Base-by-base conservation (phyloP, 2,797 vertebrate species). In the Characodon lateralis region DNA sequence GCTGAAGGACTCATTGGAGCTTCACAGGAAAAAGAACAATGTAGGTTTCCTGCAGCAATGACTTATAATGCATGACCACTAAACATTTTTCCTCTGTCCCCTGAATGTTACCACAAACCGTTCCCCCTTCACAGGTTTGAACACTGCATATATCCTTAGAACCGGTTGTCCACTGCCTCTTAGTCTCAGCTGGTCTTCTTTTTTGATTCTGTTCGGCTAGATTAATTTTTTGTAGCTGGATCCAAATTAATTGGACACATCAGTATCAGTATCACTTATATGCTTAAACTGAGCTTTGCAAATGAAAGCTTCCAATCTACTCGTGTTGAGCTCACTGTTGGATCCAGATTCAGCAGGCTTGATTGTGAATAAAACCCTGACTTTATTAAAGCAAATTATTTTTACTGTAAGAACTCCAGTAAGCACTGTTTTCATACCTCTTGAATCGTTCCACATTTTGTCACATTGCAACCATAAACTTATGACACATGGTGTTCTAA, bases 11-110 rank as follows among this genome's bases (percentile, higher is more conserved):
- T 94, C 96, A 5, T 86, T 99, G 92, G 97, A 99, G 91, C 96
- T 97, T 87, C 97, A 99, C 76, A 97, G 96, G 91, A 97, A 96
- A 94, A 99, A 99, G 94, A 99, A 99, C 90, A 98, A 99, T 3
- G 98, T 99, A 97, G 96, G 98, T 95, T 90, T 83, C 70, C 83
- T 56, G 13, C 71, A 59, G 55, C 3, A 20, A 26, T 41, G 51
- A 77, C 63, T 51, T 66, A 35, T 80, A 43, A 72, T 63, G 2
- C 48, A 46, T 69, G 31, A n/a, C 28, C 76, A 78, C 5, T 16
- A 26, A 24, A 41, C 20, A 2, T 43, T 78, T 78, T 39, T 35
- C 63, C n/a, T 46, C 58, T 3, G 26, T 72, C 74, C 12, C 24
- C 77, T 87, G 59, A 89, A 86, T 88, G 80, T 58, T 78, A 69